Percentiles rank a stretch among this genome's conserved stretches.
Conservation (phyloP, 64 coral and sea anemone genomes). For the Porites lutea region DNA sequence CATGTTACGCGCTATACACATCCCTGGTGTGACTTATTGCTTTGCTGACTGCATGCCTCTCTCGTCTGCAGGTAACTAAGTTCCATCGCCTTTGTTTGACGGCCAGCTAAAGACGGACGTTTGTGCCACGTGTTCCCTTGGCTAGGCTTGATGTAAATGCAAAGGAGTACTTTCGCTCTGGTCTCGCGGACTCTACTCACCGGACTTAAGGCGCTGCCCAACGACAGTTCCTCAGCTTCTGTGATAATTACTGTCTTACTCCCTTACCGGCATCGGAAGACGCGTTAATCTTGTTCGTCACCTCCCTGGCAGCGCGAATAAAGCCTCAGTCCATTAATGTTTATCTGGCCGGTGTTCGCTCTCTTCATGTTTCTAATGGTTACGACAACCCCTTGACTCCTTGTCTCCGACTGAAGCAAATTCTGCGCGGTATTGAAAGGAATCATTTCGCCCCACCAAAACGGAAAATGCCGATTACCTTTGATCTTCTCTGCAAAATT, state of each 20-base stretch:
- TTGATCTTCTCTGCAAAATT: too few relatives aligned
- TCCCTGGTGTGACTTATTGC: constrained; percentile 1
- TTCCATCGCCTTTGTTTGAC: constrained; percentile 1
- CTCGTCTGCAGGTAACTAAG: constrained; percentile 46
- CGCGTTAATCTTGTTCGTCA: neutral
- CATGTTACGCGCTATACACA: neutral
- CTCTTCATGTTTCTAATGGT: constrained; percentile 22
- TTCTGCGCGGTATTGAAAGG: too few relatives aligned
- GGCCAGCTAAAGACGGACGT: constrained; percentile 22
- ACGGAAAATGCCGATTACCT: too few relatives aligned
- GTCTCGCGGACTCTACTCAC: neutral
- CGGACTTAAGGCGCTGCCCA: too few relatives aligned
- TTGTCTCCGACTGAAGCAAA: neutral
- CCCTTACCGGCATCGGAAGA: neutral
- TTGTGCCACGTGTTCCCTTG: constrained; percentile 3
- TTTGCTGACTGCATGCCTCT: constrained; percentile 57
- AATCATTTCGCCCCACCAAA: too few relatives aligned
- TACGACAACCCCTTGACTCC: neutral
- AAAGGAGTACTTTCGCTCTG: neutral
- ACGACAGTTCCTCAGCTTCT: too few relatives aligned
- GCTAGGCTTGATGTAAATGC: neutral
- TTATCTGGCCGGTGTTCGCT: constrained; percentile 26
- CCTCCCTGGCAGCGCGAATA: neutral
- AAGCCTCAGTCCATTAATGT: constrained; percentile 29
- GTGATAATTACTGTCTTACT: too few relatives aligned